phyloP scores from a whole-genome alignment of 2,888 invertebrate genomes.

The Protonemura montana region DNA sequence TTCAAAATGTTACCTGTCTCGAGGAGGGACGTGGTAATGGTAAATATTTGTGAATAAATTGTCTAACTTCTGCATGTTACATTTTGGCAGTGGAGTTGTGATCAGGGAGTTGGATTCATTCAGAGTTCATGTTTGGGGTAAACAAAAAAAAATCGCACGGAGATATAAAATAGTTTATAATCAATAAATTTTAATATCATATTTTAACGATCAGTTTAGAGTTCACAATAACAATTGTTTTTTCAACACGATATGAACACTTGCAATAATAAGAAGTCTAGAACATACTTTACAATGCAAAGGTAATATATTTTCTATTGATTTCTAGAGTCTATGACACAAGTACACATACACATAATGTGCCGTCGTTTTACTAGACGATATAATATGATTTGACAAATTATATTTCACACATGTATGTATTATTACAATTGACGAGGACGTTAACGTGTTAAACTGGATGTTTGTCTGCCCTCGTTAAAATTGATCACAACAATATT shows the following conservation, averaged over 20 bases:
- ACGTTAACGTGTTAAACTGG: not conserved
- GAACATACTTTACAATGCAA: not conserved
- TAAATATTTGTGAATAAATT: not conserved
- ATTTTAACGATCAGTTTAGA: not conserved
- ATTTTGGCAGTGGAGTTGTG: not conserved
- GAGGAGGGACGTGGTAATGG: too few species aligned
- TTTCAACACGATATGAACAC: conserved; percentile 12
- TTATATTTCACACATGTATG: not conserved
- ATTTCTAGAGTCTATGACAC: not conserved
- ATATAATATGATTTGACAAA: not conserved
- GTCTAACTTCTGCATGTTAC: not conserved
- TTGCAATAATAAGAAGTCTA: not conserved
- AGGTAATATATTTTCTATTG: not conserved
- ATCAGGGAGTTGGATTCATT: not conserved
- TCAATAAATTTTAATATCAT: conserved; percentile 35
- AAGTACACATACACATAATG: too few species aligned
- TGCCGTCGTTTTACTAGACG: not conserved
- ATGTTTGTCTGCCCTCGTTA: not conserved
- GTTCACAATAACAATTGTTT: not conserved
- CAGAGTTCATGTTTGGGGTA: not conserved
- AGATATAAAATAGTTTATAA: not conserved
- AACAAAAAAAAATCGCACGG: not conserved
- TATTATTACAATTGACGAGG: not conserved
- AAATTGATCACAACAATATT: not conserved
- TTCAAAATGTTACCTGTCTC: not conserved